Evolutionary conservation across 1,140 invertebrate genomes (phyloP).

Genomic region (Melitaea cinxia): DNA sequence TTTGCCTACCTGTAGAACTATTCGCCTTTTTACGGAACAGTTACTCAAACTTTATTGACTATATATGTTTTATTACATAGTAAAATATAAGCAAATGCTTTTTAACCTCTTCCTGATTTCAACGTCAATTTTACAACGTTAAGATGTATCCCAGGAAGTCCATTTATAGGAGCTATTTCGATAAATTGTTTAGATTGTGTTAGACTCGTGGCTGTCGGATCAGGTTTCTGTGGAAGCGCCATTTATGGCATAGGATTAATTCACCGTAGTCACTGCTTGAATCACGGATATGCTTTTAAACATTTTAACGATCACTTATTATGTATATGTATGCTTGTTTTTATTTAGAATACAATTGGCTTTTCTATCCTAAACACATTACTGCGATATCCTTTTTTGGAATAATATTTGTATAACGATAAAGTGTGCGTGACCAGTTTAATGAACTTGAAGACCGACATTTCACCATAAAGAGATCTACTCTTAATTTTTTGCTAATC

Average conservation of each 20-base stretch:
- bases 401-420: slow-evolving; percentile 20
- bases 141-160: slow-evolving; percentile 64
- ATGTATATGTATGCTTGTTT: slow-evolving; percentile 31
- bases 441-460: slow-evolving; percentile 3
- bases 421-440: slow-evolving; percentile 13
- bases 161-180: slow-evolving; percentile 72
- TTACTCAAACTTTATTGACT: too few relatives aligned
- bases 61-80: too few relatives aligned
- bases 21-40: neutral
- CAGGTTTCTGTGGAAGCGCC: slow-evolving; percentile 67
- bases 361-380: slow-evolving; percentile 29
- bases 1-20: neutral
- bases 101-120: slow-evolving; percentile 28
- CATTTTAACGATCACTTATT: slow-evolving; percentile 34
- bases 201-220: slow-evolving; percentile 60
- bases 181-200: slow-evolving; percentile 75
- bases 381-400: slow-evolving; percentile 23
- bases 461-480: slow-evolving; percentile 3
- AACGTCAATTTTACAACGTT: slow-evolving; percentile 16
- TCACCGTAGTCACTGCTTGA: slow-evolving; percentile 59
- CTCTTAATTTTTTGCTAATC: slow-evolving; percentile 6
- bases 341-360: slow-evolving; percentile 34
- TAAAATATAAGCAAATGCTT: slow-evolving; percentile 10
- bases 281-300: slow-evolving; percentile 48
- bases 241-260: slow-evolving; percentile 74